These are phyloP conservation scores for Silurus lanzhouensis DNA, from an alignment of 2,797 vertebrate species.

Conservation along the genomic window DNA sequence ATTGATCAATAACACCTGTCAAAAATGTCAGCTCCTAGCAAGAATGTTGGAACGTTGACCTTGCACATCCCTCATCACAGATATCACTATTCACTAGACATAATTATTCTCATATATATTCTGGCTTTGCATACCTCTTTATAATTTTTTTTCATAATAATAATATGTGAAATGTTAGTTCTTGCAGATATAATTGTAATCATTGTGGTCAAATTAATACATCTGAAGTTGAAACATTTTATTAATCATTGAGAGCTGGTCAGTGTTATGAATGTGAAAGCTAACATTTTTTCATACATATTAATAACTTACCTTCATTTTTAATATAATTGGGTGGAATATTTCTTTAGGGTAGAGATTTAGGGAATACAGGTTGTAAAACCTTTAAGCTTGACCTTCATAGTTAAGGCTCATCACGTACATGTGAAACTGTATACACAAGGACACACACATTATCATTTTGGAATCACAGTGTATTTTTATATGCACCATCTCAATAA, in stretches of 20 bases:
- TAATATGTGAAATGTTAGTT: neutral
- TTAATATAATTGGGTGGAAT: neutral
- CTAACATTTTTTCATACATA: neutral
- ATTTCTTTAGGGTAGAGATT: neutral
- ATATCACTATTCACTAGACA: neutral
- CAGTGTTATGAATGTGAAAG: neutral
- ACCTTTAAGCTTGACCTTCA: neutral
- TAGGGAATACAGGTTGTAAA: neutral
- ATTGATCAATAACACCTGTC: slow-evolving; percentile 16
- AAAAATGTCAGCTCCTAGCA: neutral
- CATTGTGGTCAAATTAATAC: neutral
- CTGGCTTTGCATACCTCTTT: neutral
- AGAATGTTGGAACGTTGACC: neutral
- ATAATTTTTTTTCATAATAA: neutral
- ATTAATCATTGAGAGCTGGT: neutral
- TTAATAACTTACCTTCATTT: neutral
- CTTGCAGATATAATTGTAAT: neutral
- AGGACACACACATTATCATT: neutral
- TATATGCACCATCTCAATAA: neutral
- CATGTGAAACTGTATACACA: neutral
- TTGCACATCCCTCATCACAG: slow-evolving; percentile 1
- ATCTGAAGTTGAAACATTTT: neutral
- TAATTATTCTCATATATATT: neutral
- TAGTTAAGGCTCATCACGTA: neutral
- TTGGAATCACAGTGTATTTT: neutral